These are phyloP conservation scores for Cheilosia vulpina DNA, from an alignment of 2,888 invertebrate species.

Conservation along the genomic window DNA sequence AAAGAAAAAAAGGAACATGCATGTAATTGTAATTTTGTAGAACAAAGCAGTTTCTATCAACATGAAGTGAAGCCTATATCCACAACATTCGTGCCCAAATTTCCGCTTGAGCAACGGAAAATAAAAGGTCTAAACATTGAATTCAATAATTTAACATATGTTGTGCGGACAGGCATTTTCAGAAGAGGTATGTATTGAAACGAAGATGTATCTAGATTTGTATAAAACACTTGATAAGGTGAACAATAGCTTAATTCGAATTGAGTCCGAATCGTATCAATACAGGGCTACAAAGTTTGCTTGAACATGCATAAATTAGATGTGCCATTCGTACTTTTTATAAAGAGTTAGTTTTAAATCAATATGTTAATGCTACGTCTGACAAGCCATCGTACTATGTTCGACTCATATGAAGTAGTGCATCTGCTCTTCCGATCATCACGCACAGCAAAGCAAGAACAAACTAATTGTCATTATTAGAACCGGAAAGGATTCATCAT, in stretches of 20 bases:
- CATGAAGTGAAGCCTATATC: conserved; percentile 9
- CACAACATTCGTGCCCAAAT: conserved; percentile 11
- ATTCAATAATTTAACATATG: conserved; percentile 80
- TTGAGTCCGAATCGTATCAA: conserved; percentile 8
- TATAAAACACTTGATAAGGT: conserved; percentile 1
- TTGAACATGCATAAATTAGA: background rate
- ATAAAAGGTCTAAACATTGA: conserved; percentile 80
- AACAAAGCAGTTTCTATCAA: conserved; percentile 47
- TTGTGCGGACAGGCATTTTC: conserved; percentile 79
- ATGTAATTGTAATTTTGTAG: conserved; percentile 21
- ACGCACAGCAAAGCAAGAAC: background rate
- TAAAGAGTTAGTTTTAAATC: no score
- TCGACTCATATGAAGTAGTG: background rate
- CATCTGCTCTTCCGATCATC: background rate
- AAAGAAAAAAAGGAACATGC: background rate
- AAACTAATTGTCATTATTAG: conserved; percentile 1
- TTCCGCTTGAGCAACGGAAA: conserved; percentile 77
- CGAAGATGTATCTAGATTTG: conserved; percentile 10
- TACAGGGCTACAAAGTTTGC: conserved; percentile 19
- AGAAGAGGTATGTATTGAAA: conserved; percentile 79
- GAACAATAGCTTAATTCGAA: conserved; percentile 31
- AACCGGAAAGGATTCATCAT: conserved; percentile 5
- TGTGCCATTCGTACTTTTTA: no score
- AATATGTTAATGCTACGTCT: no score
- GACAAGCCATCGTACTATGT: no score